Conservation (phyloP, 2,113 vertebrate species). For the Prunella himalayana region DNA sequence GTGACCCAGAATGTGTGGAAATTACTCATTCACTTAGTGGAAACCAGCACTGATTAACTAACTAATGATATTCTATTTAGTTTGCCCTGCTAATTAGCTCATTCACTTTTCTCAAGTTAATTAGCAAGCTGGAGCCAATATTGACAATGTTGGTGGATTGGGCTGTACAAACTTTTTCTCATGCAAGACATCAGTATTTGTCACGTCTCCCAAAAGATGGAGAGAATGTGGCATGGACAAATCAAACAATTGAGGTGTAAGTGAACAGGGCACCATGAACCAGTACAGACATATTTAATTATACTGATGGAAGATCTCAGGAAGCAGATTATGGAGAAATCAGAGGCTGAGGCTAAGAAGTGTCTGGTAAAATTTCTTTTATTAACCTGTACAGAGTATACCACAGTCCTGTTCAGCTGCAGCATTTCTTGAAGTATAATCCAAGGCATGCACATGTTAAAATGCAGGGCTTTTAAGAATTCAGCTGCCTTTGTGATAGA, state of each 20-base stretch:
- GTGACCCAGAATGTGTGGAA: not conserved
- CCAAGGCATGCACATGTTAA: not conserved
- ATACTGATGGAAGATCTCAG: not conserved
- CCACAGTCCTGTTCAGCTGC: not conserved
- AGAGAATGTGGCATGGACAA: not conserved
- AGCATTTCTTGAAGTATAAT: not conserved
- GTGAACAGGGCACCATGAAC: not conserved
- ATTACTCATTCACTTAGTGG: constrained; percentile 7
- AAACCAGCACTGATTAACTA: constrained; percentile 37
- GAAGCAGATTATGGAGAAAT: not conserved
- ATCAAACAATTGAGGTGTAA: not conserved
- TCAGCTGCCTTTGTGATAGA: not conserved
- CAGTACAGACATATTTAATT: not conserved
- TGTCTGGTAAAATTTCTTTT: not conserved
- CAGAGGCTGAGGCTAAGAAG: not conserved
- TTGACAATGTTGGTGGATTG: constrained; percentile 38
- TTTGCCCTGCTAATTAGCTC: constrained; percentile 52
- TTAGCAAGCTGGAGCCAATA: constrained; percentile 40
- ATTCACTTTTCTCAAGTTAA: constrained; percentile 24
- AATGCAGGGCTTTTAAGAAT: not conserved
- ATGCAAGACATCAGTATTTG: constrained; percentile 6
- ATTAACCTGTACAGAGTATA: not conserved
- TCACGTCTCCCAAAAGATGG: not conserved
- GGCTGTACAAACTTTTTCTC: not conserved
- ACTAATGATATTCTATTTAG: constrained; percentile 33